Conservation (phyloP, 2,888 invertebrate species). For the Agonopterix heracliana region DNA sequence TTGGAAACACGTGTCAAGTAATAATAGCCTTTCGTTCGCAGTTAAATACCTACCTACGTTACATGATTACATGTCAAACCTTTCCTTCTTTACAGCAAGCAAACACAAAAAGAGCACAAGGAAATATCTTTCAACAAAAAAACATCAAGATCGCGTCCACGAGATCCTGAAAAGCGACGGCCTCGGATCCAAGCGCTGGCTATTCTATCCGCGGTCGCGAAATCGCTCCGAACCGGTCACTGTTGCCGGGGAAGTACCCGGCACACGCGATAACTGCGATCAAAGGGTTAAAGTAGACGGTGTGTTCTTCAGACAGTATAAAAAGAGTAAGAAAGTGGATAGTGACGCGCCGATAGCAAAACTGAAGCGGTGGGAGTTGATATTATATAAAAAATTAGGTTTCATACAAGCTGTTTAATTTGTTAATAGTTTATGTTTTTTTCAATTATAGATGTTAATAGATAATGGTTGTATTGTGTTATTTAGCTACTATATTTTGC, state of each 20-base stretch:
- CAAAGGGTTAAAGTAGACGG: conserved; percentile 60
- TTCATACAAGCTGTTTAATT: conserved; percentile 52
- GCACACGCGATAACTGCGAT: conserved; percentile 42
- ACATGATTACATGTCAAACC: no score
- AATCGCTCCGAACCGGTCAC: conserved; percentile 15
- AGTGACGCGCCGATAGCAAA: conserved; percentile 56
- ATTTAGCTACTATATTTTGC: no score
- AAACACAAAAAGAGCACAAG: conserved; percentile 50
- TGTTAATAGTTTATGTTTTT: not conserved
- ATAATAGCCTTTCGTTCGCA: no score
- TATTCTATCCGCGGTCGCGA: conserved; percentile 51
- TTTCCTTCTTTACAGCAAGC: conserved; percentile 38
- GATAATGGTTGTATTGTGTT: no score
- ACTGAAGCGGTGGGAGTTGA: conserved; percentile 62
- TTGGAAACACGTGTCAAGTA: no score
- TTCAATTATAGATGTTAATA: not conserved
- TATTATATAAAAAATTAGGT: conserved; percentile 64
- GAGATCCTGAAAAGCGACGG: conserved; percentile 61
- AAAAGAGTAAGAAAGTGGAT: conserved; percentile 48
- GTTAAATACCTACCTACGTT: no score
- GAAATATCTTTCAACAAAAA: conserved; percentile 57
- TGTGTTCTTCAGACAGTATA: conserved; percentile 60
- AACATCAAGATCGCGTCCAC: conserved; percentile 54
- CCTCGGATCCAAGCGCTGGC: conserved; percentile 60
- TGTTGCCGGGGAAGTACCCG: conserved; percentile 18